Conservation (phyloP, 2,888 invertebrate species). For the Muscina levida region DNA sequence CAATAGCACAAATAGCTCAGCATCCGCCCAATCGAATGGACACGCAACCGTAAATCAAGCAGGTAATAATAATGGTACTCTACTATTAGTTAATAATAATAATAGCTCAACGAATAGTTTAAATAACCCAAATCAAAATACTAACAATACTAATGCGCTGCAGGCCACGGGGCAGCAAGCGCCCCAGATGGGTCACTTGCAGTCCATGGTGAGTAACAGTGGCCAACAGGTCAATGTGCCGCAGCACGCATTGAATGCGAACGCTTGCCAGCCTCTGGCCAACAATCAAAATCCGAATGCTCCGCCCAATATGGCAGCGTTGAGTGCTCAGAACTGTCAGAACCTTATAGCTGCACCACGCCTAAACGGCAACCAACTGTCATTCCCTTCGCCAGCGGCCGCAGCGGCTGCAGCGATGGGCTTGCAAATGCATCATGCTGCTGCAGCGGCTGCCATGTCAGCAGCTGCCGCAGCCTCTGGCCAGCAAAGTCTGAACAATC, state of each 20-base stretch:
- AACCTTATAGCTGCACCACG: slow-evolving; percentile 82
- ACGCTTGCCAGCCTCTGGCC: slow-evolving; percentile 57
- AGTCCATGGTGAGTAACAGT: slow-evolving; percentile 57
- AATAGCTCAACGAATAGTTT: slow-evolving; percentile 77
- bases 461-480: slow-evolving; percentile 72
- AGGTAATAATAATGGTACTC: slow-evolving; percentile 79
- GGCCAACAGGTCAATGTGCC: slow-evolving; percentile 67
- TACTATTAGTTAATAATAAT: slow-evolving; percentile 78
- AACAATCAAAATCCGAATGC: slow-evolving; percentile 53
- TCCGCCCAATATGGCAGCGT: slow-evolving; percentile 70
- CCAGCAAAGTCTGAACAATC: slow-evolving; percentile 67
- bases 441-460: slow-evolving; percentile 77
- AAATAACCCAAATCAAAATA: slow-evolving; percentile 67
- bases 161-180: slow-evolving; percentile 56
- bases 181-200: slow-evolving; percentile 65
- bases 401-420: slow-evolving; percentile 80
- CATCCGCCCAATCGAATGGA: slow-evolving; percentile 61
- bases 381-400: slow-evolving; percentile 79
- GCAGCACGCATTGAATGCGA: slow-evolving; percentile 65
- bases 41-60: slow-evolving; percentile 75
- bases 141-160: slow-evolving; percentile 47
- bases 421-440: slow-evolving; percentile 80
- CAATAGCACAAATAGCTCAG: slow-evolving; percentile 60
- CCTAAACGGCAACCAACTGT: slow-evolving; percentile 81
- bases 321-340: slow-evolving; percentile 73